phyloP scores from a whole-genome alignment of 1,140 invertebrate species.

The Megathymus violae region DNA sequence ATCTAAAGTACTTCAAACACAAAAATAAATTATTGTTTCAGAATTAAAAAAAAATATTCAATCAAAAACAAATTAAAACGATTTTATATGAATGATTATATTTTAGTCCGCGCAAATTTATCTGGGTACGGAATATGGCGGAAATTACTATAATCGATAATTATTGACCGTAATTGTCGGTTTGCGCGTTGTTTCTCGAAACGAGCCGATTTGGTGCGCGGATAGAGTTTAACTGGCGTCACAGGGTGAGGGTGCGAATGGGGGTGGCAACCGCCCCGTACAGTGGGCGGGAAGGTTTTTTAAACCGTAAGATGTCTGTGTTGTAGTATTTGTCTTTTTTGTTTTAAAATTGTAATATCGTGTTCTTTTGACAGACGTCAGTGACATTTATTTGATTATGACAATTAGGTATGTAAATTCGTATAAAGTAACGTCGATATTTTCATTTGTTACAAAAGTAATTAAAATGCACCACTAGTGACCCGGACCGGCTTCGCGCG shows the following conservation, averaged over 20 bases:
- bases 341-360: constrained; percentile 18
- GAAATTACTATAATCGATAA: constrained; percentile 45
- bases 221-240: constrained; percentile 64
- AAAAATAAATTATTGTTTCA: no score
- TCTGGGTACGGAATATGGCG: constrained; percentile 15
- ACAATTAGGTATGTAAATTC: no score
- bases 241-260: constrained; percentile 43
- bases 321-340: constrained; percentile 24
- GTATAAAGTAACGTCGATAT: no score
- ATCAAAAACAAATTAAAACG: constrained; percentile 1
- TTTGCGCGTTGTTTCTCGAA: constrained; percentile 59
- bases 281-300: constrained; percentile 33
- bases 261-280: constrained; percentile 39
- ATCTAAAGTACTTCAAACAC: no score
- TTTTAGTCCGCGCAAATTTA: constrained; percentile 23
- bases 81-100: neutral
- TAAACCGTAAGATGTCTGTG: constrained; percentile 27
- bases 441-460: no score
- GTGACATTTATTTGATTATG: neutral
- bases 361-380: constrained; percentile 1
- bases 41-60: constrained; percentile 9
- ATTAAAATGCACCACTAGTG: no score
- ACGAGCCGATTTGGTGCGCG: constrained; percentile 66
- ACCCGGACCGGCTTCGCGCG: no score
- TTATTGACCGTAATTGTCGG: constrained; percentile 55